phyloP scores from a whole-genome alignment of 2,797 vertebrate genomes.

The Erethizon dorsatum region DNA sequence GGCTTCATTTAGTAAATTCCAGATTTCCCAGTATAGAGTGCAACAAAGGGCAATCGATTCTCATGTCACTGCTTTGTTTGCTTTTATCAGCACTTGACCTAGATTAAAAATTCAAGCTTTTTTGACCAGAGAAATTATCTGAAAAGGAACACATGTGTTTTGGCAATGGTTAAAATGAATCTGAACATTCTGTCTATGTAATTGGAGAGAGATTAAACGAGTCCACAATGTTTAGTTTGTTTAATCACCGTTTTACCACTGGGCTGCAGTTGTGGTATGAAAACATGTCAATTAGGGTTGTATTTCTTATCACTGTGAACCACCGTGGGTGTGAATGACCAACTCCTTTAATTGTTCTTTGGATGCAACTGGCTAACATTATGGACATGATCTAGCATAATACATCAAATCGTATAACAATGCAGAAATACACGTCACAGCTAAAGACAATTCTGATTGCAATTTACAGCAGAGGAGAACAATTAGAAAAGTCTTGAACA shows the following conservation, averaged over 20 bases:
- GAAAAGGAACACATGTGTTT: conserved; percentile 44
- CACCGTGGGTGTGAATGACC: neutral
- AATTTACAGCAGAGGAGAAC: conserved; percentile 58
- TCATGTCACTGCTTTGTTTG: conserved; percentile 64
- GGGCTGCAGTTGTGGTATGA: neutral
- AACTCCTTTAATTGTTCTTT: conserved; percentile 39
- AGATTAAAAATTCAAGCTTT: conserved; percentile 70
- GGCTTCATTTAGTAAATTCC: conserved; percentile 54
- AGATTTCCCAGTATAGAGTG: conserved; percentile 51
- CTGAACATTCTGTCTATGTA: conserved; percentile 36
- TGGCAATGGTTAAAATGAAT: conserved; percentile 20
- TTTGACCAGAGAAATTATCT: conserved; percentile 59
- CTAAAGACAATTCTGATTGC: neutral
- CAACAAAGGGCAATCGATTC: conserved; percentile 65
- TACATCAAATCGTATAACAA: neutral
- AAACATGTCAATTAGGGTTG: neutral
- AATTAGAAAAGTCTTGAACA: conserved; percentile 39
- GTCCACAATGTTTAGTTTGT: neutral
- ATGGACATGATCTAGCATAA: neutral
- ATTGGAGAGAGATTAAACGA: neutral
- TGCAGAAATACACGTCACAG: neutral
- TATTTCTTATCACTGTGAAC: conserved; percentile 15
- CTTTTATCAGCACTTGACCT: conserved; percentile 66
- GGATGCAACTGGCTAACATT: neutral
- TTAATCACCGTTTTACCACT: conserved; percentile 3